Conservation (phyloP, 2,888 invertebrate species). For the Norana najaformis region DNA sequence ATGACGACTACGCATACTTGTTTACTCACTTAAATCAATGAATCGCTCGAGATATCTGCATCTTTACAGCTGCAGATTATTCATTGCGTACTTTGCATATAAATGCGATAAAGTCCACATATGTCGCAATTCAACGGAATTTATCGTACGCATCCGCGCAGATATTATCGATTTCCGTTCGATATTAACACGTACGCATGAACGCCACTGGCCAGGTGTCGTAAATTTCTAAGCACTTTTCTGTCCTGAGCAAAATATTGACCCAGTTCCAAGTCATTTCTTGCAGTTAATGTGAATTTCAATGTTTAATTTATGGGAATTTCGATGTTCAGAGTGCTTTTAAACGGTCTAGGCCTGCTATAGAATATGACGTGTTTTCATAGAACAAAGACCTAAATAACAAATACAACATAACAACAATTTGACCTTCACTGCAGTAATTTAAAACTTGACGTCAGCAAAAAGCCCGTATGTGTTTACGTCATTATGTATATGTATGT, state of each 20-base stretch:
- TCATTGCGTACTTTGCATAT: neutral
- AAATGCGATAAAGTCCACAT: neutral
- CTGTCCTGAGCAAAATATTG: neutral
- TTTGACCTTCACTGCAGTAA: neutral
- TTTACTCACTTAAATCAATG: neutral
- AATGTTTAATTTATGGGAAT: too few relatives aligned
- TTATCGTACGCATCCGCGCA: neutral
- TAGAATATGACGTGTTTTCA: neutral
- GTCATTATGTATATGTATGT: neutral
- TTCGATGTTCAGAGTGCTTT: neutral
- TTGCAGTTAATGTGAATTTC: neutral
- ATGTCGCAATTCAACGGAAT: neutral
- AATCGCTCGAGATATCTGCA: neutral
- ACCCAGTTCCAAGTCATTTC: neutral
- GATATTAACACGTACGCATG: neutral
- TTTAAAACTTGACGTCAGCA: neutral
- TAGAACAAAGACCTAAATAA: neutral
- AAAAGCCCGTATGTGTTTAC: too few relatives aligned
- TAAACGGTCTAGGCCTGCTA: neutral
- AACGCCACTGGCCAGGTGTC: neutral
- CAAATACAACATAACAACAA: neutral
- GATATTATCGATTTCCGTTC: neutral
- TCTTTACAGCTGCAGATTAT: conserved; percentile 10
- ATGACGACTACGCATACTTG: neutral
- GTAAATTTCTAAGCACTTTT: neutral